Evolutionary conservation across 2,797 vertebrate species (phyloP).

Genomic region (Mustela erminea): DNA sequence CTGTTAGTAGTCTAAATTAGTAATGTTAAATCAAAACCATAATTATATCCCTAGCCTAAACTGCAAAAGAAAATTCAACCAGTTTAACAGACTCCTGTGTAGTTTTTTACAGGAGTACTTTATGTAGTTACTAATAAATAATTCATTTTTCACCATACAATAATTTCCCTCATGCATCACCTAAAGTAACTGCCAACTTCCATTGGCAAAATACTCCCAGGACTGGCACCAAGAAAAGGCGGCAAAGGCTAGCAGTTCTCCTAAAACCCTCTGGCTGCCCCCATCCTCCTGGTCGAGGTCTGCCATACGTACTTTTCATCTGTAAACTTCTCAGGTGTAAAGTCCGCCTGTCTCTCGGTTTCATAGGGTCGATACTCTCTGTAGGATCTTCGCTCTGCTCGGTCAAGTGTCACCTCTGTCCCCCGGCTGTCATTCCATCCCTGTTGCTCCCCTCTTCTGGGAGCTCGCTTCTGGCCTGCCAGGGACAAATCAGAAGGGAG

Average conservation of each 20-base stretch:
- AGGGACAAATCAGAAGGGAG: neutral
- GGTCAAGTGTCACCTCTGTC: conserved; percentile 84
- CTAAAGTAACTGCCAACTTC: neutral
- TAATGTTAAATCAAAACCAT: conserved; percentile 52
- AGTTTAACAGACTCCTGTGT: neutral
- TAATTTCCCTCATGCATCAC: neutral
- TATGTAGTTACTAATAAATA: neutral
- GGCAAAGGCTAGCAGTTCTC: neutral
- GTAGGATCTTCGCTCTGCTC: conserved; percentile 85
- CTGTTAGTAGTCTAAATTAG: neutral
- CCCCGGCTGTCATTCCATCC: conserved; percentile 83
- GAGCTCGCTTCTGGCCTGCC: conserved; percentile 86
- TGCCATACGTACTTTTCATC: conserved; percentile 87
- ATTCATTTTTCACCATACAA: neutral
- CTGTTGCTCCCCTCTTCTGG: conserved; percentile 82
- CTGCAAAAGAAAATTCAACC: conserved; percentile 24
- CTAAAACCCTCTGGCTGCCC: neutral
- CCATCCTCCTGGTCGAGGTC: neutral
- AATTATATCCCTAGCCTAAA: neutral
- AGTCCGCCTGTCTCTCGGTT: conserved; percentile 85
- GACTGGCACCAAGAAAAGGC: neutral
- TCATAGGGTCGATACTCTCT: conserved; percentile 85
- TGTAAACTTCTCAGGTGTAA: conserved; percentile 85
- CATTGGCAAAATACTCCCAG: neutral
- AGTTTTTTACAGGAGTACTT: neutral